Evolutionary conservation across 2,888 invertebrate species (phyloP).

Genomic region (Drosophila dives): DNA sequence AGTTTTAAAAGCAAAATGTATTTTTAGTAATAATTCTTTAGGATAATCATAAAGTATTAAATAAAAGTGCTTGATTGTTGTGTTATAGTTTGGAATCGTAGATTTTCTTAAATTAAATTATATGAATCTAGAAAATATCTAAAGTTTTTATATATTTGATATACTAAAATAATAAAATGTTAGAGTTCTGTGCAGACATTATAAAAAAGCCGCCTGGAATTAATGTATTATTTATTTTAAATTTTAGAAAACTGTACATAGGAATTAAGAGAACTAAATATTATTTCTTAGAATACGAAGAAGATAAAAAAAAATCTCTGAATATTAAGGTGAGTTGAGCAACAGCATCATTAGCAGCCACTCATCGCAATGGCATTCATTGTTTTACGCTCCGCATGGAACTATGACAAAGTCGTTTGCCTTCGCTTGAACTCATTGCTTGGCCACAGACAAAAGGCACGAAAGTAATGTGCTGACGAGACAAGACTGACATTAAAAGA

Average conservation of each 20-base stretch:
- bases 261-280: no score
- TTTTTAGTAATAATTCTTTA: no score
- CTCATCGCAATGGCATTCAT: neutral
- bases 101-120: neutral
- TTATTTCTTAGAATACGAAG: no score
- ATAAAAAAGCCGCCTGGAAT: rapidly evolving
- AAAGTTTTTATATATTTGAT: neutral
- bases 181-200: neutral
- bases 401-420: constrained; percentile 7
- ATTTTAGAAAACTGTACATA: no score
- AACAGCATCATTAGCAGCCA: constrained; percentile 2
- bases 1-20: no score
- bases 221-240: no score
- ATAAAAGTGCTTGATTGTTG: no score
- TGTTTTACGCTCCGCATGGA: neutral
- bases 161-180: neutral
- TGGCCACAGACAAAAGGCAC: constrained; percentile 28
- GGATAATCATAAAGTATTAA: no score
- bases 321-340: neutral
- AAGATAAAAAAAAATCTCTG: no score
- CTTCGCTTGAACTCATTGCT: neutral
- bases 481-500: constrained; percentile 26
- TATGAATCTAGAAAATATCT: neutral
- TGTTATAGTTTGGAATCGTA: neutral
- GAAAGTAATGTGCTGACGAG: constrained; percentile 22